Evolutionary conservation across 1,140 invertebrate species (phyloP).

Genomic region (Diachasma alloeum): DNA sequence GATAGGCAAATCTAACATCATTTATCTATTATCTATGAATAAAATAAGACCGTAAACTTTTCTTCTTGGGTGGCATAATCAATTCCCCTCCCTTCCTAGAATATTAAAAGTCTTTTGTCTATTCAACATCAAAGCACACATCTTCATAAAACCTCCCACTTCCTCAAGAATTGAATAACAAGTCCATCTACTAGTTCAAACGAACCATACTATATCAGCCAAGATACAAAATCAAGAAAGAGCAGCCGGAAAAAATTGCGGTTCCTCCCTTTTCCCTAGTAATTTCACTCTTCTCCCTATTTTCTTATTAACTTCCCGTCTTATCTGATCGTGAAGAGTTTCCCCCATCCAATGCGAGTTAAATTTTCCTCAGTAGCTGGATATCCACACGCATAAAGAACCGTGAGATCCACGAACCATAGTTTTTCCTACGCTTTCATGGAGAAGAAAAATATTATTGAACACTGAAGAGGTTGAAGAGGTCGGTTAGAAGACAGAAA

Average conservation of each 20-base stretch:
- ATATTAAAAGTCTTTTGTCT: background rate
- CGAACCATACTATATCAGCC: background rate
- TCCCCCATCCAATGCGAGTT: conserved; percentile 23
- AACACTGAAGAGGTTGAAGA: conserved; percentile 33
- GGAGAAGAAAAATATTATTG: conserved; percentile 58
- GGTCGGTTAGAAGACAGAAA: background rate
- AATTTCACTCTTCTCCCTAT: conserved; percentile 8
- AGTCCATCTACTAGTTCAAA: background rate
- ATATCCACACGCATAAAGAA: conserved; percentile 1
- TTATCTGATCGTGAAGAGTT: conserved; percentile 29
- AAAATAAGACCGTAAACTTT: background rate
- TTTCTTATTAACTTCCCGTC: conserved; percentile 35
- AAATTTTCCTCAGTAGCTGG: conserved; percentile 16
- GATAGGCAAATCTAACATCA: no score
- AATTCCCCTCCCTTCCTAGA: background rate
- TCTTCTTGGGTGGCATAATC: background rate
- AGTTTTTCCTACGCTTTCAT: conserved; percentile 30
- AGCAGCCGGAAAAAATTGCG: conserved; percentile 7
- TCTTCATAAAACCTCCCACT: background rate
- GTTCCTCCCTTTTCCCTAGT: background rate
- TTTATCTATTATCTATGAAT: background rate
- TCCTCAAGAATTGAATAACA: background rate
- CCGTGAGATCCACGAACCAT: conserved; percentile 26
- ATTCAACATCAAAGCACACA: background rate
- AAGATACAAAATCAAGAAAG: background rate